Conservation (phyloP, 2,888 invertebrate species). For the Pantelozetes paolii region DNA sequence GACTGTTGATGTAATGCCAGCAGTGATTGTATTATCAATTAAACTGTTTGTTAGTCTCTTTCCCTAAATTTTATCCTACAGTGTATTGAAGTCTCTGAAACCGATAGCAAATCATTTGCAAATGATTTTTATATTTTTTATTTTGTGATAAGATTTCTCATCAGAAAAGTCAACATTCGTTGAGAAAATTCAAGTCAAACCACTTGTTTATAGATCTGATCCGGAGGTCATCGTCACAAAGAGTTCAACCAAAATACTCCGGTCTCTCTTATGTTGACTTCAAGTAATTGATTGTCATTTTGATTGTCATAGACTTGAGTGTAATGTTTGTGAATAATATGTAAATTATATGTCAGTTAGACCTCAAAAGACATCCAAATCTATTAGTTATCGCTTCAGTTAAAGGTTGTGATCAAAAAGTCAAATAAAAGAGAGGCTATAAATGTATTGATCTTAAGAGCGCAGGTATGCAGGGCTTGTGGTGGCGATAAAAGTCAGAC, state of each 20-base stretch:
- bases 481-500: constrained; percentile 1
- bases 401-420: background rate
- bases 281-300: constrained; percentile 7
- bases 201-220: constrained; percentile 20
- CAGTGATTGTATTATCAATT: background rate
- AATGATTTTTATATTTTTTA: background rate
- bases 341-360: too few relatives aligned
- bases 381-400: background rate
- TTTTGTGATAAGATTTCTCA: background rate
- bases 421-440: background rate
- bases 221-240: constrained; percentile 18
- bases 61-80: background rate
- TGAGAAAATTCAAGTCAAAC: background rate
- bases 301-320: too few relatives aligned
- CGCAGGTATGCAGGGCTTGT: background rate
- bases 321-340: too few relatives aligned
- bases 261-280: background rate
- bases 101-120: background rate
- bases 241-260: background rate
- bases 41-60: background rate
- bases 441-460: background rate
- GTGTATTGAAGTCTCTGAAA: background rate
- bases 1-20: background rate
- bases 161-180: background rate
- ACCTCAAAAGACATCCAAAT: background rate